Evolutionary conservation across 2,113 vertebrate species (phyloP).

Genomic region (Cyanocitta stelleri): DNA sequence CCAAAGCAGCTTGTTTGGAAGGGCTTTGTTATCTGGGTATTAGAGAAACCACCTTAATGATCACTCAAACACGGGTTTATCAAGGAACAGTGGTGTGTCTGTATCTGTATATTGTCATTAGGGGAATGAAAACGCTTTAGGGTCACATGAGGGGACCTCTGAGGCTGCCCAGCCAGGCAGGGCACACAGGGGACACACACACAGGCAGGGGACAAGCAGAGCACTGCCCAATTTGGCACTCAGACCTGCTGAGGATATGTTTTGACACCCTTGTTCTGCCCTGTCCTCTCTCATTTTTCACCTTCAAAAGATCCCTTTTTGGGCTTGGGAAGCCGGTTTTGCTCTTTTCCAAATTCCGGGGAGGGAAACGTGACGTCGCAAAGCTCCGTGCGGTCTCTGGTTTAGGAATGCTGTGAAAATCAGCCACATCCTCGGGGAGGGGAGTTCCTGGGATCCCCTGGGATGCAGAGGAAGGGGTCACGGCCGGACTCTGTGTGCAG

Average conservation of each 20-base stretch:
- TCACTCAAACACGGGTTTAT: neutral
- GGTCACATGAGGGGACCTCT: rapidly evolving
- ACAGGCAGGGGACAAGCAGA: neutral
- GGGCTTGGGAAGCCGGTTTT: neutral
- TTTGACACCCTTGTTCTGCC: neutral
- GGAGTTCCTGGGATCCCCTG: too few relatives aligned
- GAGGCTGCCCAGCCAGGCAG: neutral
- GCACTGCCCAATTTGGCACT: neutral
- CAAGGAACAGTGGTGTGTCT: neutral
- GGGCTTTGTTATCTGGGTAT: neutral
- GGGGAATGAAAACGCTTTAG: neutral
- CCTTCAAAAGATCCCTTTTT: neutral
- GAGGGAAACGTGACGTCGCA: rapidly evolving
- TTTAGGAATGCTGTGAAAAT: neutral
- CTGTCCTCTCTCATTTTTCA: neutral
- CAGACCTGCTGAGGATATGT: neutral
- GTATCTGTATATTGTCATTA: neutral
- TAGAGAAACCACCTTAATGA: neutral
- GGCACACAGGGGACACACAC: neutral
- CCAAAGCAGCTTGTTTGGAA: neutral
- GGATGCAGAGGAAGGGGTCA: neutral
- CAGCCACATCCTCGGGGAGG: rapidly evolving
- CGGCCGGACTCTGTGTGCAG: neutral
- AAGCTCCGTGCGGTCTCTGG: rapidly evolving
- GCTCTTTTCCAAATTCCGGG: neutral